Evolutionary conservation across 2,797 vertebrate species (phyloP).

Genomic region (Eurystomus glaucurus): DNA sequence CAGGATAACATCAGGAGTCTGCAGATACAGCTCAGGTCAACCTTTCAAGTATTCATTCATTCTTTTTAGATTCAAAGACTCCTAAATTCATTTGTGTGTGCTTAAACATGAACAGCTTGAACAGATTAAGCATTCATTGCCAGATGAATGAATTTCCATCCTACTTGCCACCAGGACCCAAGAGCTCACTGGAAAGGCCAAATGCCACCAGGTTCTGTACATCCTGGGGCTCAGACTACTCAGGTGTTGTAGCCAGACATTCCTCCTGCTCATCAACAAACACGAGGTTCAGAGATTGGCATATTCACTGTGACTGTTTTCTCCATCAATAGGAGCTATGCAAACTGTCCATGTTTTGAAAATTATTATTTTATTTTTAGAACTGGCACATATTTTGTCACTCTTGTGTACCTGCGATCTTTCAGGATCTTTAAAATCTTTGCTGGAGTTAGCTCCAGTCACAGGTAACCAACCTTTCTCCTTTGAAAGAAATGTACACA

Average conservation of each 20-base stretch:
- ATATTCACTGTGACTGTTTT: not conserved
- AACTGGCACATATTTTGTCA: not conserved
- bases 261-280: accelerated
- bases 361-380: not conserved
- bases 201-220: not conserved
- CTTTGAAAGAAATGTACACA: not conserved
- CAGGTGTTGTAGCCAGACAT: not conserved
- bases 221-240: not conserved
- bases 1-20: not conserved
- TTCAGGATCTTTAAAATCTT: not conserved
- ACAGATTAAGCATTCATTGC: not conserved
- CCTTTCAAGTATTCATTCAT: not conserved
- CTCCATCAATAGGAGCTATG: not conserved
- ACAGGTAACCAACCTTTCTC: not conserved
- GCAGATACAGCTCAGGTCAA: not conserved
- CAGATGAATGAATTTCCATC: not conserved
- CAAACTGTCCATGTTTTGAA: not conserved
- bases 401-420: not conserved
- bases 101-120: not conserved
- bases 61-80: not conserved
- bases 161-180: not conserved
- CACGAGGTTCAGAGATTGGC: not conserved
- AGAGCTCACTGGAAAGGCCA: not conserved
- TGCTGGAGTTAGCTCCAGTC: not conserved
- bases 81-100: accelerated